Evolutionary conservation across 2,113 vertebrate species (phyloP).

Genomic region (Ranitomeya variabilis): DNA sequence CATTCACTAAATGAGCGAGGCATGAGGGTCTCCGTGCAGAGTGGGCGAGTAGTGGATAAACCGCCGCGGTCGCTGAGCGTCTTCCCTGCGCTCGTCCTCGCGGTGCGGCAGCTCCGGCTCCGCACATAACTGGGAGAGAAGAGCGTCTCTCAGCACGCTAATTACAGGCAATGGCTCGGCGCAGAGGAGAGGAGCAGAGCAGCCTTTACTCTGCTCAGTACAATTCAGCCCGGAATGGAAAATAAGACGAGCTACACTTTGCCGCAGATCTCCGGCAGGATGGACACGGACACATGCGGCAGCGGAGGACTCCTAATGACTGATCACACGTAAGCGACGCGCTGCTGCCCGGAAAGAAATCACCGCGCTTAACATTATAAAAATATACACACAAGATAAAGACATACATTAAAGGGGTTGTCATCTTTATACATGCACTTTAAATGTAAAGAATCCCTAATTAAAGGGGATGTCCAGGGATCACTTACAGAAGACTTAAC

Average conservation of each 20-base stretch:
- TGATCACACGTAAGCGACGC: not conserved
- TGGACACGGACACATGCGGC: not conserved
- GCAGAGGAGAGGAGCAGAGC: not conserved
- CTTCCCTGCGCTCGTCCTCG: slow-evolving; percentile 3
- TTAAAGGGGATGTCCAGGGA: no score
- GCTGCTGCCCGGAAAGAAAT: no score
- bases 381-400: no score
- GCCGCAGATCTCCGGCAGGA: not conserved
- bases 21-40: not conserved
- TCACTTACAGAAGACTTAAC: no score
- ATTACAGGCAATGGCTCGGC: slow-evolving; percentile 14
- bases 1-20: not conserved
- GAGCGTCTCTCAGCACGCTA: slow-evolving; percentile 30
- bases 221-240: slow-evolving; percentile 7
- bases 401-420: no score
- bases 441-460: no score
- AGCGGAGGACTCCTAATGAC: not conserved
- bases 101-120: not conserved
- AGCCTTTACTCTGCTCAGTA: slow-evolving; percentile 9
- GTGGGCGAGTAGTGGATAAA: not conserved
- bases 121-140: slow-evolving; percentile 14
- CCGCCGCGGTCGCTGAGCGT: not conserved
- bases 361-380: not conserved
- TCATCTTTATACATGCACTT: no score
- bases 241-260: not conserved